Conservation (phyloP, 2,113 vertebrate genomes). For the Salvelinus alpinus region DNA sequence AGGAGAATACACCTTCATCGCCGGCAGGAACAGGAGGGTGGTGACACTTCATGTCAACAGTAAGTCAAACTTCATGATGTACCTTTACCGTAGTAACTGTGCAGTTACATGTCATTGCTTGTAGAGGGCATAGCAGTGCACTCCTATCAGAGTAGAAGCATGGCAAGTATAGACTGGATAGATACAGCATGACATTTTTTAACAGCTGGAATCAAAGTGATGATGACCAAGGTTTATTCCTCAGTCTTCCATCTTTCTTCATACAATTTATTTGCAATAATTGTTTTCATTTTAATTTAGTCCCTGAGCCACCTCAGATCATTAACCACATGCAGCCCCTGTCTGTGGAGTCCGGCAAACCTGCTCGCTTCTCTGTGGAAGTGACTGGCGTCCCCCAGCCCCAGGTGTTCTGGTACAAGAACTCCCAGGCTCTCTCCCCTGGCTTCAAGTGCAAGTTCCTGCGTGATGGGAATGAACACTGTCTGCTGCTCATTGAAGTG, state of each 20-base stretch:
- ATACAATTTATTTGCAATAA: neutral
- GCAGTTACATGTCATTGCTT: no score
- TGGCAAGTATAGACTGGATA: neutral
- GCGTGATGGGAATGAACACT: slow-evolving; percentile 88
- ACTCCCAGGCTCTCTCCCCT: slow-evolving; percentile 88
- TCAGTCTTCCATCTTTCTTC: slow-evolving; percentile 1
- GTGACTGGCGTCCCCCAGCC: slow-evolving; percentile 88
- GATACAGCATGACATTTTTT: neutral
- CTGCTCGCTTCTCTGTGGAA: slow-evolving; percentile 88
- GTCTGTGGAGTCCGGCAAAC: slow-evolving; percentile 91
- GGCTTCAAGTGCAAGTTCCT: slow-evolving; percentile 98
- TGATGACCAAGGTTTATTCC: neutral
- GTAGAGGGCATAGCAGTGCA: no score
- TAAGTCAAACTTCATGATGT: slow-evolving; percentile 51
- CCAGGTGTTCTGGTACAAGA: slow-evolving; percentile 93
- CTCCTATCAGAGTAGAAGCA: no score
- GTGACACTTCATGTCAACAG: slow-evolving; percentile 84
- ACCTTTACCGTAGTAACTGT: neutral
- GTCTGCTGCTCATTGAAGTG: slow-evolving; percentile 90
- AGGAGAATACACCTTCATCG: slow-evolving; percentile 87
- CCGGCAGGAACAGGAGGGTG: slow-evolving; percentile 84
- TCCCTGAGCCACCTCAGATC: slow-evolving; percentile 89
- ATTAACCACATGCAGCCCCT: slow-evolving; percentile 86
- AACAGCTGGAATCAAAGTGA: no score
- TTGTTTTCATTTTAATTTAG: slow-evolving; percentile 64